Percentiles rank a stretch among this genome's conserved stretches.
These are phyloP conservation scores for Apteryx owenii DNA, from an alignment of 2,113 vertebrate genomes.

Conservation along the genomic window DNA sequence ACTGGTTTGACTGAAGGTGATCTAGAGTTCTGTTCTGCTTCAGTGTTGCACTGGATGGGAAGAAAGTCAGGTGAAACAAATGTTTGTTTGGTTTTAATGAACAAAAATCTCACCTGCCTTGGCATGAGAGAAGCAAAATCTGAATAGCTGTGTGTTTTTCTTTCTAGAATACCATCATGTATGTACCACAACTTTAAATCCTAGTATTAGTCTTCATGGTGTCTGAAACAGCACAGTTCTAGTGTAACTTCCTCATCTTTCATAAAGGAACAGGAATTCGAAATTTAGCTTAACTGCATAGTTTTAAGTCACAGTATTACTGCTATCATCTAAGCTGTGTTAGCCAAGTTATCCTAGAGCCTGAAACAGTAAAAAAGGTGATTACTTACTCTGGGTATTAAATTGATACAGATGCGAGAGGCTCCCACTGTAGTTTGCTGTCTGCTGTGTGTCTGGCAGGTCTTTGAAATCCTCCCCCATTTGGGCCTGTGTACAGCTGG, in stretches of 20 bases:
- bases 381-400: background rate
- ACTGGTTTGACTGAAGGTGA: background rate
- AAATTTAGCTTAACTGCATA: fast-evolving
- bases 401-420: background rate
- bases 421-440: background rate
- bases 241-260: background rate
- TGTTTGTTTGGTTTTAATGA: conserved; percentile 25
- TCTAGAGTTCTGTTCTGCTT: conserved; percentile 33
- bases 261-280: background rate
- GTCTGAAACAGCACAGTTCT: background rate
- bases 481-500: background rate
- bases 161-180: background rate
- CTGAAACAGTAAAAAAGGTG: background rate
- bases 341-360: background rate
- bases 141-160: background rate
- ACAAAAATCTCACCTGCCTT: conserved; percentile 13
- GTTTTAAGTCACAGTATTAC: background rate
- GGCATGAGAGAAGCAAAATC: background rate
- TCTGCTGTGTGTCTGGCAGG: background rate
- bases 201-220: background rate
- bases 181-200: background rate
- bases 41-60: background rate
- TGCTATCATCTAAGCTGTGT: background rate
- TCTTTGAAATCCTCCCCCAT: background rate
- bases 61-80: conserved; percentile 15